Percentiles rank a stretch among this genome's conserved stretches.
Evolutionary conservation across 2,113 vertebrate species (phyloP).

Genomic region (Struthio camelus): DNA sequence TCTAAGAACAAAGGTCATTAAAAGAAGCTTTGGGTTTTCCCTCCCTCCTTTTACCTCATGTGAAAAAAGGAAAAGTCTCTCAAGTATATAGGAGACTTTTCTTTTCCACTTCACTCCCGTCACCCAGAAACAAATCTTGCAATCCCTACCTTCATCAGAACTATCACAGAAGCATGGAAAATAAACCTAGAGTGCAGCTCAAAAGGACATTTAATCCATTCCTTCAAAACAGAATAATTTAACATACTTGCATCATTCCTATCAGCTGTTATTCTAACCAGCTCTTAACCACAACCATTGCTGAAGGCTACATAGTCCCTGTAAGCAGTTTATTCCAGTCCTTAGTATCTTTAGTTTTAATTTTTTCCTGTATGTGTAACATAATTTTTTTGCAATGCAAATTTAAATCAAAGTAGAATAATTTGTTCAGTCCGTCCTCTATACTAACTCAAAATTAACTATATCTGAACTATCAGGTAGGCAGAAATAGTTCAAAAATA

Average conservation of each 20-base stretch:
- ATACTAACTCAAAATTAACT: neutral
- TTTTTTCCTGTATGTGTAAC: neutral
- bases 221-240: neutral
- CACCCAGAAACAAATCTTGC: neutral
- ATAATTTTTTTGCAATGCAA: neutral
- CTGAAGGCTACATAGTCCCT: neutral
- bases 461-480: neutral
- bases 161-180: neutral
- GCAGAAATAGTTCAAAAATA: neutral
- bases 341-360: neutral
- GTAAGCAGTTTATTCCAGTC: neutral
- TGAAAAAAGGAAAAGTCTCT: neutral
- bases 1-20: neutral
- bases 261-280: neutral
- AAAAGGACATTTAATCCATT: neutral
- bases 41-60: neutral
- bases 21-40: neutral
- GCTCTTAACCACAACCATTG: neutral
- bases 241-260: neutral
- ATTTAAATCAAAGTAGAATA: neutral
- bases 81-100: neutral
- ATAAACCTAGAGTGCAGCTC: neutral
- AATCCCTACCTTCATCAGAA: neutral
- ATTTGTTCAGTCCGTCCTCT: neutral
- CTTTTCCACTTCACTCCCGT: neutral